Conservation (phyloP, 2,888 invertebrate genomes). For the Chrysina gloriosa region DNA sequence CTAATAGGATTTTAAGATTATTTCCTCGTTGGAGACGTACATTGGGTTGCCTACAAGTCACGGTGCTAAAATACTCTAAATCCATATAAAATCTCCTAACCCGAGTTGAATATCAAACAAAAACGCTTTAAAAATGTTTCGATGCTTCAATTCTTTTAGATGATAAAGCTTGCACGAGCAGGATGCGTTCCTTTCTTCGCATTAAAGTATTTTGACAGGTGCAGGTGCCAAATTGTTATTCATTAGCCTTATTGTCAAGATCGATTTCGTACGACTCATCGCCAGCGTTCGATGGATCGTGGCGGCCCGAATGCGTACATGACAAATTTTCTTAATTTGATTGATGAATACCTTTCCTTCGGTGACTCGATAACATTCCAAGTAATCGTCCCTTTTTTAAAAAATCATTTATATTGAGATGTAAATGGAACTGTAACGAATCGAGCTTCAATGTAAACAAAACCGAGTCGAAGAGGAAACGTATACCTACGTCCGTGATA, state of each 20-base stretch:
- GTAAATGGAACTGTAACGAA: conserved; percentile 42
- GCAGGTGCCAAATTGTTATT: conserved; percentile 42
- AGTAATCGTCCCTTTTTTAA: conserved; percentile 38
- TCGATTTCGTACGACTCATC: conserved; percentile 27
- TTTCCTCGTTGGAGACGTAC: not conserved
- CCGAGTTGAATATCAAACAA: too few relatives aligned
- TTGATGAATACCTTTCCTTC: conserved; percentile 36
- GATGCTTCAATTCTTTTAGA: not conserved
- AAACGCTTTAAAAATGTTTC: too few relatives aligned
- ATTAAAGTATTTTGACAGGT: conserved; percentile 29
- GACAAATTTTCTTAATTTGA: conserved; percentile 45
- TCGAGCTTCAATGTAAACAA: conserved; percentile 29
- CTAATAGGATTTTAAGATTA: not conserved
- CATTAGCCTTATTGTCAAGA: conserved; percentile 43
- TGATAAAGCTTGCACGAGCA: too few relatives aligned
- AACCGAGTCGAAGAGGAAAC: conserved; percentile 10
- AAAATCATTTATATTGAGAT: conserved; percentile 29
- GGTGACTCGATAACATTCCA: conserved; percentile 43
- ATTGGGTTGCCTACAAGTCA: conserved; percentile 5
- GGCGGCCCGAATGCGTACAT: conserved; percentile 16
- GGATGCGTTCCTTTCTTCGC: not conserved
- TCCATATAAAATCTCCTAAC: not conserved
- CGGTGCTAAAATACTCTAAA: not conserved
- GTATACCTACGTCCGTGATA: too few relatives aligned
- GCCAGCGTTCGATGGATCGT: conserved; percentile 1